Conservation (phyloP, 1,140 invertebrate genomes). For the Vollenhovia emeryi region DNA sequence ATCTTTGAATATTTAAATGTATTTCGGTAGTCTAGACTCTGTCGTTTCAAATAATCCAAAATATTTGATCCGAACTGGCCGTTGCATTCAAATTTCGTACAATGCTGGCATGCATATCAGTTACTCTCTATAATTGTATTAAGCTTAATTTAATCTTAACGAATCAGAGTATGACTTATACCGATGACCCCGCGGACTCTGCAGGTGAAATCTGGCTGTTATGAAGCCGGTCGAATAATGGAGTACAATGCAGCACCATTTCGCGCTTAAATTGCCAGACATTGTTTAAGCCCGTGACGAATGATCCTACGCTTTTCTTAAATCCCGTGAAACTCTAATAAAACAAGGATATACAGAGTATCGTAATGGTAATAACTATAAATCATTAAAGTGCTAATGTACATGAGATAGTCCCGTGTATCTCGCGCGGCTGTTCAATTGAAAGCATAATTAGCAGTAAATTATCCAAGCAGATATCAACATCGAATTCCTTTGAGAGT, state of each 20-base stretch:
- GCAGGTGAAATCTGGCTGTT: conserved; percentile 64
- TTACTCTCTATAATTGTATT: conserved; percentile 52
- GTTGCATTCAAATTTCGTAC: background rate
- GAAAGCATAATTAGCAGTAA: conserved; percentile 10
- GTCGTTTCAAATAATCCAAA: background rate
- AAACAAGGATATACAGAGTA: conserved; percentile 25
- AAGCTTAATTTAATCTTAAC: conserved; percentile 55
- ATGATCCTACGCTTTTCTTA: conserved; percentile 59
- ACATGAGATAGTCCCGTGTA: background rate
- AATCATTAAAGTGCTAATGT: conserved; percentile 4
- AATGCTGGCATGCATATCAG: background rate
- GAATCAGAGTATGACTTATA: conserved; percentile 68
- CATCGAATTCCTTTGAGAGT: background rate
- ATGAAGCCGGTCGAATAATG: conserved; percentile 71
- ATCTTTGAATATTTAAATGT: conserved; percentile 1
- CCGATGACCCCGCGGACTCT: conserved; percentile 41
- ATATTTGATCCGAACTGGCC: background rate
- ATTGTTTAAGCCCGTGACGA: conserved; percentile 64
- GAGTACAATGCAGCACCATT: conserved; percentile 63
- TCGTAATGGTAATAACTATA: conserved; percentile 35
- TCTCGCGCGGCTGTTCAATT: background rate
- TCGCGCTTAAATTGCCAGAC: conserved; percentile 71
- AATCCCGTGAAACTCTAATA: conserved; percentile 41
- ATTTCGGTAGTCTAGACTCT: background rate
- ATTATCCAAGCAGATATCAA: background rate